Percentiles rank a stretch among this genome's conserved stretches.
These are phyloP conservation scores for Mycalesis mineus DNA, from an alignment of 2,888 invertebrate genomes.

Conservation along the genomic window DNA sequence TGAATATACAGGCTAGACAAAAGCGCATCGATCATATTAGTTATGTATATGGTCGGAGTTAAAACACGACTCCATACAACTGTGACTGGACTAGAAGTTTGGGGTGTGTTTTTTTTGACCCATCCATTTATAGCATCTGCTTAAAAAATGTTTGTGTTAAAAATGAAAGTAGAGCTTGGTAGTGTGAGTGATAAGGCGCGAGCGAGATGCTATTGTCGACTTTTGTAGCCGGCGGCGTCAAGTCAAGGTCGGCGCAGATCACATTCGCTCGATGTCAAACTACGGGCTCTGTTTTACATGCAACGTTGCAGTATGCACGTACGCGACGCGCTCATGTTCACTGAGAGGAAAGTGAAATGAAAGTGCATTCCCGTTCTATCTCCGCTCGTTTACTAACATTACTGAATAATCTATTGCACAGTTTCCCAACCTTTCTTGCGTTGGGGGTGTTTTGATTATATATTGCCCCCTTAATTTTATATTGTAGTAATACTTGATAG, in stretches of 20 bases:
- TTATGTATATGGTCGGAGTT: no score
- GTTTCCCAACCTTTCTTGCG: neutral
- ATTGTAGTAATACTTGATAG: no score
- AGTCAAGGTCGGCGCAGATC: constrained; percentile 70
- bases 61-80: no score
- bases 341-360: constrained; percentile 65
- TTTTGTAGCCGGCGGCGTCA: constrained; percentile 53
- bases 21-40: no score
- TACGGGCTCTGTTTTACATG: constrained; percentile 39
- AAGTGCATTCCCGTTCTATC: constrained; percentile 59
- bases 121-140: no score
- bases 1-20: no score
- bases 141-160: neutral
- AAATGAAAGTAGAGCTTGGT: neutral
- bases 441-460: no score
- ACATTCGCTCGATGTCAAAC: constrained; percentile 40
- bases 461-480: no score
- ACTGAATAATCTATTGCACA: neutral
- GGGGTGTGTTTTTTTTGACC: no score
- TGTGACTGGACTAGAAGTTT: no score
- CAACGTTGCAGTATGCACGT: constrained; percentile 44
- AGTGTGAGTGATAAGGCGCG: constrained; percentile 38
- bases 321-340: constrained; percentile 43
- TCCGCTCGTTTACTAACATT: constrained; percentile 10
- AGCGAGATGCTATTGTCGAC: constrained; percentile 65